Evolutionary conservation across 2,888 invertebrate genomes (phyloP), one percentile per base, ranked within the genome.

Genomic region (Sepioteuthis lessoniana): DNA sequence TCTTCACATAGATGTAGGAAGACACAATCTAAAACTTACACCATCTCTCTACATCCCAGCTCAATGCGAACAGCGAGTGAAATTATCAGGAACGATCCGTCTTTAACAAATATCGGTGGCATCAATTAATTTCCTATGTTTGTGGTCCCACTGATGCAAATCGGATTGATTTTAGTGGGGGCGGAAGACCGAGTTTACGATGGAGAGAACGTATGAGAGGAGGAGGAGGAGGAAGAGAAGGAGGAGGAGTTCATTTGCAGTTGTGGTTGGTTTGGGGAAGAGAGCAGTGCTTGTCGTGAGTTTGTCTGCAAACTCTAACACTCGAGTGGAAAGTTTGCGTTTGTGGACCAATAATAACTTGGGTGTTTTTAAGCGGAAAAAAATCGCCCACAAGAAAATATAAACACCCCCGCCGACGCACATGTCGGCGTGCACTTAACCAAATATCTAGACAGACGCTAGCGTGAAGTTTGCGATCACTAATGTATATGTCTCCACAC

Each of bases 71-170:
- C n/a, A 16, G 76, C 13, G 76, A n/a, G 31, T n/a, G 76, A 76
- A 19, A n/a, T n/a, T 31, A 76, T n/a, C 76, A 76, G 31, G n/a
- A 76, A 31, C 16, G 76, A 76, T n/a, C 31, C 60, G 31, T 60
- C 60, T 60, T 60, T 60, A 76, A 76, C 76, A 76, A 76, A 76
- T 76, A 31, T 76, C 76, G 2, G 13, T 76, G 31, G 76, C 76
- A 76, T 76, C 76, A 76, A 76, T 76, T 76, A 76, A 76, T 76
- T 76, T 76, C 76, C 76, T 76, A 31, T 76, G 76, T 31, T 76
- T 8, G 76, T 31, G 7, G 31, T 76, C n/a, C 31, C 76, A 76
- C 7, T 76, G 76, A 76, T 76, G n/a, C n/a, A 10, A 16, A n/a
- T 31, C 31, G 2, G 76, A 76, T 76, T 76, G 76, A 76, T 76